Evolutionary conservation across 2,888 invertebrate genomes (phyloP), one percentile per base, ranked within the genome.

Genomic region (Diarsia rubi): DNA sequence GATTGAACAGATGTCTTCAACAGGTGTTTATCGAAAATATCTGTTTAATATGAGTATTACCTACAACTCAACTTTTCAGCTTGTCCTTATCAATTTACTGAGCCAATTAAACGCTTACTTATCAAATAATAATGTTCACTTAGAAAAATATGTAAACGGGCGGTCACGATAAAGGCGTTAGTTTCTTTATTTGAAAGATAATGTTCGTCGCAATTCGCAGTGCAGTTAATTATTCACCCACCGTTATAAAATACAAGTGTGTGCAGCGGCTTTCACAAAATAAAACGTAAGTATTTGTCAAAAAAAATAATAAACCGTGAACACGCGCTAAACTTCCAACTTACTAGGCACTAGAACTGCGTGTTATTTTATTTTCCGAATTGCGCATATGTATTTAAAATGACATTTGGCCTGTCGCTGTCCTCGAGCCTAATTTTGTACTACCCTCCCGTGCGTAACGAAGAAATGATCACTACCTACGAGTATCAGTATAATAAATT

Each of bases 61-160:
- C 54, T 79, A 75, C 62, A 72, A 74, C 70, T 79, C 69, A 59
- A 65, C 60, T 79, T 76, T 76, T 75, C 59, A 73, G 71, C 74
- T 65, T 73, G 82, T 57, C 71, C 83, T 90, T 92, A 91, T 91
- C 91, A 90, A 87, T 86, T 80, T 81, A 82, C 84, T 79, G 76
- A 85, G 81, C 85, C 86, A 91, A 90, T 90, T 89, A 91, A 90
- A 89, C 88, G 84, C 73, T 88, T 81, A 79, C 82, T 86, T 90
- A 91, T 91, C 90, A 90, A 89, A 88, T 86, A 83, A 88, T 87
- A 86, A 84, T 81, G 70, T 70, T 77, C 74, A 84, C 75, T 71
- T 73, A 69, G 69, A 84, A 81, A 75, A 79, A 82, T 82, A 76
- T 83, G 85, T 86, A 85, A 83, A 86, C 83, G 87, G 68, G 57